Evolutionary conservation across 30 jellyfish, hydroid and myxozoan species (phyloP).

Genomic region (Cassiopea andromeda): DNA sequence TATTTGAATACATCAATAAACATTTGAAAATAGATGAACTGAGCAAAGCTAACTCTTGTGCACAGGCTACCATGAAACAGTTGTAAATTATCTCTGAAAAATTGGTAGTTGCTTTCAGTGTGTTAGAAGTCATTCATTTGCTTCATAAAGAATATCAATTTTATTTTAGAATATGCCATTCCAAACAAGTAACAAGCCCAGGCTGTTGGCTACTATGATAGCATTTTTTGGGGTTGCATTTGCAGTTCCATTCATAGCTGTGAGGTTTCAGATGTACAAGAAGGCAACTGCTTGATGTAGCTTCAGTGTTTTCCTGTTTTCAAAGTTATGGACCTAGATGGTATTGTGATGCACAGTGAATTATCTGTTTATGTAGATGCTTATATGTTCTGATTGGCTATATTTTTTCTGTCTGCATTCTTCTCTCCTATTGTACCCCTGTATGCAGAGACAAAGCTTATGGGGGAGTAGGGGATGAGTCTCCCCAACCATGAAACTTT

Average conservation of each 20-base stretch:
- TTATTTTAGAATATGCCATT: slow-evolving; percentile 89
- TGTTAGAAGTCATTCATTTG: neutral
- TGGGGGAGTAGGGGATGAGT: too few relatives aligned
- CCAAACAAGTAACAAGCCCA: slow-evolving; percentile 89
- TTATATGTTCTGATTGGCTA: too few relatives aligned
- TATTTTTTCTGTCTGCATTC: too few relatives aligned
- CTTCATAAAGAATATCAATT: neutral
- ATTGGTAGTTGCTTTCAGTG: too few relatives aligned
- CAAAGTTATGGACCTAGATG: neutral
- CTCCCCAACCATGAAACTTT: too few relatives aligned
- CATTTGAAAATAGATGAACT: too few relatives aligned
- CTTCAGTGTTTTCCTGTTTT: neutral
- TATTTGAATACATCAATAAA: too few relatives aligned
- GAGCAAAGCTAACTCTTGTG: too few relatives aligned
- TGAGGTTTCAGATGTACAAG: slow-evolving; percentile 95
- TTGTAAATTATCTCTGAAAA: too few relatives aligned
- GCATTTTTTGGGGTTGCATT: slow-evolving; percentile 86
- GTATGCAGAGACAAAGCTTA: too few relatives aligned
- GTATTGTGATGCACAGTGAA: neutral
- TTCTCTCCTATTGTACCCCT: too few relatives aligned
- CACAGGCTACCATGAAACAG: too few relatives aligned
- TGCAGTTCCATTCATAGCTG: slow-evolving; percentile 94
- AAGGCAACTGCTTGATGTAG: slow-evolving; percentile 70
- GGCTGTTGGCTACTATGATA: slow-evolving; percentile 79
- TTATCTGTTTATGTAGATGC: neutral